Evolutionary conservation across 2,888 invertebrate species (phyloP).

Genomic region (Habrosyne pyritoides): DNA sequence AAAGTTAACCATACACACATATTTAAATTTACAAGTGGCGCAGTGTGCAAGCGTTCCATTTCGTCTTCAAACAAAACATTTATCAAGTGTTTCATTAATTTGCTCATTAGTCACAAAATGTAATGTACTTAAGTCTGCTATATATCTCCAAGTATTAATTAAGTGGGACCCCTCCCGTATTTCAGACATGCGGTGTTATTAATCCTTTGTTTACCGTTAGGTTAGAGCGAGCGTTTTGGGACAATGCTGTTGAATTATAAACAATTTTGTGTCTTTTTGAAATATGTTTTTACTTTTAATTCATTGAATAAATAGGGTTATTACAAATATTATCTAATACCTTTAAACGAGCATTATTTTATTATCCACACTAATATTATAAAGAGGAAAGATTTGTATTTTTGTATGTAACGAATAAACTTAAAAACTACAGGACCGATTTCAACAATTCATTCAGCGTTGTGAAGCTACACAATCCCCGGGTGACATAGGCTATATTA

Average conservation of each 20-base stretch:
- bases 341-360: too few relatives aligned
- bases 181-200: conserved; percentile 13
- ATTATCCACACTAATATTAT: too few relatives aligned
- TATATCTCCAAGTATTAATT: conserved; percentile 22
- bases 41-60: conserved; percentile 10
- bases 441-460: too few relatives aligned
- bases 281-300: background rate
- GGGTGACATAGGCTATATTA: too few relatives aligned
- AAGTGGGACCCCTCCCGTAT: conserved; percentile 14
- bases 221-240: conserved; percentile 10
- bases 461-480: too few relatives aligned
- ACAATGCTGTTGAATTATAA: conserved; percentile 3
- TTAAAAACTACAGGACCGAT: too few relatives aligned
- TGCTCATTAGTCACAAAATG: conserved; percentile 28
- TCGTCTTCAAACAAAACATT: conserved; percentile 17
- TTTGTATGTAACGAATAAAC: too few relatives aligned
- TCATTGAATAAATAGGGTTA: background rate
- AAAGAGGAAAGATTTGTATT: too few relatives aligned
- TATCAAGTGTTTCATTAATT: conserved; percentile 29
- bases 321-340: too few relatives aligned
- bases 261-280: background rate
- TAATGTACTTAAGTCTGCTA: conserved; percentile 20
- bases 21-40: background rate
- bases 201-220: conserved; percentile 12
- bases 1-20: background rate